Evolutionary conservation across 2,797 vertebrate species (phyloP).

Genomic region (Coregonus ussuriensis): DNA sequence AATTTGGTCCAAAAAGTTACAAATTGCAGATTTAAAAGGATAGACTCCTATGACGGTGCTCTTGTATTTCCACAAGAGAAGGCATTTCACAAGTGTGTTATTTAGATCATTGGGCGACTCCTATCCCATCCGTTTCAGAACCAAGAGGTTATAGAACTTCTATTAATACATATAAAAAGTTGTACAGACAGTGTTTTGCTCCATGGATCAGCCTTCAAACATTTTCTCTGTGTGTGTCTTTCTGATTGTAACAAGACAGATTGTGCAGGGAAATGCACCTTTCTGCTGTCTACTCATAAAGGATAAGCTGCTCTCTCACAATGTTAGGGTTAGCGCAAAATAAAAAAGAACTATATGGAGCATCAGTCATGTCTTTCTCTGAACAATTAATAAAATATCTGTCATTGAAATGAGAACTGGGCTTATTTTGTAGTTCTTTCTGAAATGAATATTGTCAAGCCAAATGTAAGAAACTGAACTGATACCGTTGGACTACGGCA

Average conservation of each 20-base stretch:
- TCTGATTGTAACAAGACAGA: slow-evolving; percentile 4
- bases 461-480: background rate
- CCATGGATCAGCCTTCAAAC: slow-evolving; percentile 8
- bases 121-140: background rate
- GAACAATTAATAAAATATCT: slow-evolving; percentile 63
- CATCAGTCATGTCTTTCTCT: slow-evolving; percentile 46
- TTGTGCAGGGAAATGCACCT: slow-evolving; percentile 26
- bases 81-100: background rate
- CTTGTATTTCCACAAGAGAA: background rate
- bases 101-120: background rate
- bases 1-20: too few relatives aligned
- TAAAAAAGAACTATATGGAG: slow-evolving; percentile 4
- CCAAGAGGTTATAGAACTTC: background rate
- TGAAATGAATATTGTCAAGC: background rate
- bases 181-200: background rate
- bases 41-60: background rate
- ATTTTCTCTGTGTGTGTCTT: background rate
- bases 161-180: slow-evolving; percentile 4
- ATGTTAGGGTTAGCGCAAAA: slow-evolving; percentile 45
- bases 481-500: background rate
- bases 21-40: background rate
- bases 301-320: slow-evolving; percentile 37
- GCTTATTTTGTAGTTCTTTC: background rate
- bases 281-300: slow-evolving; percentile 14
- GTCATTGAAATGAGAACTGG: background rate